Percentiles rank a stretch among this genome's conserved stretches.
Conservation (phyloP, 2,113 vertebrate genomes). For the Gymnorhina tibicen region DNA sequence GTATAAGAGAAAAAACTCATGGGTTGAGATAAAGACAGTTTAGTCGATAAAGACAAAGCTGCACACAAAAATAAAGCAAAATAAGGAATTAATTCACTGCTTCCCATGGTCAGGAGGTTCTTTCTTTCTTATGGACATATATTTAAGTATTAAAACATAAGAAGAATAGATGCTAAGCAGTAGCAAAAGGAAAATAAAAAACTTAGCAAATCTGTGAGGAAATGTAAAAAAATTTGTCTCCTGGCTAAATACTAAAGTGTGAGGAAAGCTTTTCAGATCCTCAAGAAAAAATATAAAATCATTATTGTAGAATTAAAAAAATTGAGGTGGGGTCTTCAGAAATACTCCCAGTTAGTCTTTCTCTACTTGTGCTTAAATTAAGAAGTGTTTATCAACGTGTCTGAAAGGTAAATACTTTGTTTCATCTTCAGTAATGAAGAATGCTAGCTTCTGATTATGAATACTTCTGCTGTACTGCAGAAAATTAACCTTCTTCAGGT, state of each 20-base stretch:
- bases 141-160: not conserved
- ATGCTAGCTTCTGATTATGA: not conserved
- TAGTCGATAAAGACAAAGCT: not conserved
- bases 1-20: not conserved
- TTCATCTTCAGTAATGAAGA: not conserved
- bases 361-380: not conserved
- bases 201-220: not conserved
- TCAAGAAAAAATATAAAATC: not conserved
- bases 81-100: not conserved
- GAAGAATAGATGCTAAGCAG: not conserved
- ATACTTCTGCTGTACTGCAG: not conserved
- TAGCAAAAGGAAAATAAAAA: not conserved
- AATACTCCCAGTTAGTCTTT: not conserved
- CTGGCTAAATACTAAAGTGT: not conserved
- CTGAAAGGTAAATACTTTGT: not conserved
- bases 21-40: not conserved
- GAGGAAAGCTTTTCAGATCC: not conserved
- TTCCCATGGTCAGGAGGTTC: not conserved
- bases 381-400: not conserved
- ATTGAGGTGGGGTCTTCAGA: not conserved
- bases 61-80: not conserved
- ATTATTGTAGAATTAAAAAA: not conserved
- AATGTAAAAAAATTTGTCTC: not conserved
- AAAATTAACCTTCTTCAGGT: not conserved
- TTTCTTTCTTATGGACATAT: not conserved